Evolutionary conservation across 2,113 vertebrate genomes (phyloP).

Genomic region (Natator depressus): DNA sequence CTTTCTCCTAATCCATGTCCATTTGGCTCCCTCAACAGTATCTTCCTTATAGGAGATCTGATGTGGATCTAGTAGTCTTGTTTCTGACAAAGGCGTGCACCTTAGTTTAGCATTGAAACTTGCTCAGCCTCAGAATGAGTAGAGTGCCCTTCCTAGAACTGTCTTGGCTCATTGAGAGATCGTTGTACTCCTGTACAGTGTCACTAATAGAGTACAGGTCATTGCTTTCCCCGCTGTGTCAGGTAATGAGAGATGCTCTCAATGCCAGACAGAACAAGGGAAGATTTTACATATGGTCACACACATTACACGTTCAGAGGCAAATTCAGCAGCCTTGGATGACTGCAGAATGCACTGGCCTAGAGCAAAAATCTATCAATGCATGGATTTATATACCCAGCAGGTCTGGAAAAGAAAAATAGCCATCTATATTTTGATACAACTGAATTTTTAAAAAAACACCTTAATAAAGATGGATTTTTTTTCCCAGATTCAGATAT

Average conservation of each 20-base stretch:
- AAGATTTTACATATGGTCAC: neutral
- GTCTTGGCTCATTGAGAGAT: neutral
- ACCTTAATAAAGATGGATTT: neutral
- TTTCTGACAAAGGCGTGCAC: neutral
- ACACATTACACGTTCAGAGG: neutral
- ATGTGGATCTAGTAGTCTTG: neutral
- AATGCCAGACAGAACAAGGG: neutral
- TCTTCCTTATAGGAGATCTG: neutral
- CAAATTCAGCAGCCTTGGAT: neutral
- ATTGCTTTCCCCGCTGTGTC: neutral
- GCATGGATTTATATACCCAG: neutral
- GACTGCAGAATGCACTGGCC: neutral
- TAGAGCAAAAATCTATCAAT: neutral
- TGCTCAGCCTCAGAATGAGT: neutral
- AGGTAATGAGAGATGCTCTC: neutral
- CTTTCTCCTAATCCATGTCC: neutral
- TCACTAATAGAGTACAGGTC: neutral
- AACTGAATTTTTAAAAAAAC: neutral
- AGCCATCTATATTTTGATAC: neutral
- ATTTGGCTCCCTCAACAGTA: neutral
- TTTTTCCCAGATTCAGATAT: neutral
- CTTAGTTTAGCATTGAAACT: neutral
- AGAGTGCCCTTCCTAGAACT: neutral
- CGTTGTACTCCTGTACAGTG: neutral
- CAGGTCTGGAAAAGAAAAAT: neutral